Evolutionary conservation across 2,797 vertebrate species (phyloP).

Genomic region (Paramormyrops hopkinsi): DNA sequence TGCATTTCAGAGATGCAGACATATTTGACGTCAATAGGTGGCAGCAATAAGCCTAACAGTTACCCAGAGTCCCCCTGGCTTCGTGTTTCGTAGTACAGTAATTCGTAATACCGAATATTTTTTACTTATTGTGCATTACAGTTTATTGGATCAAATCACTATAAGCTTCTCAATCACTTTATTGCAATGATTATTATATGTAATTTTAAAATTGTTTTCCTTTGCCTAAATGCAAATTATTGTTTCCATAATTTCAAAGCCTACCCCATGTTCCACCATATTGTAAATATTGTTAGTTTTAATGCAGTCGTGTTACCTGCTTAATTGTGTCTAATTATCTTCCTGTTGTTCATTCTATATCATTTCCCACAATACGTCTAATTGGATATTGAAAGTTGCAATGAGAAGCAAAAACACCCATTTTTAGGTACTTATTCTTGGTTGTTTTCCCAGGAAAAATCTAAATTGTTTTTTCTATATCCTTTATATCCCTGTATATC

Average conservation of each 20-base stretch:
- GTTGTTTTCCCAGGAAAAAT: background rate
- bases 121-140: background rate
- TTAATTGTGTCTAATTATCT: background rate
- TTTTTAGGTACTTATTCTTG: background rate
- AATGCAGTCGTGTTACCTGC: background rate
- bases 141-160: background rate
- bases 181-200: background rate
- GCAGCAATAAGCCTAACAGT: background rate
- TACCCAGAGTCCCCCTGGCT: background rate
- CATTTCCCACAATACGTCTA: background rate
- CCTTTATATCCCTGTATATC: background rate
- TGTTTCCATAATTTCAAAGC: background rate
- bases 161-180: background rate
- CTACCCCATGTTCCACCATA: background rate
- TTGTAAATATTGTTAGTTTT: background rate
- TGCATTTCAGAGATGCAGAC: background rate
- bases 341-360: background rate
- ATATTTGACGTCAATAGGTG: background rate
- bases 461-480: background rate
- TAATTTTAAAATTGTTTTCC: background rate
- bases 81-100: background rate
- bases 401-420: background rate
- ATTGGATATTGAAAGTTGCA: background rate
- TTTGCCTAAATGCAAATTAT: background rate
- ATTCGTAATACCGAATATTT: background rate